Conservation (phyloP, 2,888 invertebrate genomes). For the Dorcus hopei region DNA sequence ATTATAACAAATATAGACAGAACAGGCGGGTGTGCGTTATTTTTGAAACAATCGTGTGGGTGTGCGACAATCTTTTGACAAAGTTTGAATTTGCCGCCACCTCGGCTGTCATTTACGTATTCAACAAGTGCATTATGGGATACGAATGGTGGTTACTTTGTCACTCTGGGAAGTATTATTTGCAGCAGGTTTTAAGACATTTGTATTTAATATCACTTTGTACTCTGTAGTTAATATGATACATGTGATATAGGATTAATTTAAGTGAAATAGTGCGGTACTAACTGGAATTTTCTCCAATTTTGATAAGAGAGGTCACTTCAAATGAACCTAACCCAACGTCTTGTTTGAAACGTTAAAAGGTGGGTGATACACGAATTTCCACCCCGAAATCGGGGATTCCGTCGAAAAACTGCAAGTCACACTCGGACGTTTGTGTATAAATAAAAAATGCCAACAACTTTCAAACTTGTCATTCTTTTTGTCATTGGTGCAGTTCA, state of each 20-base stretch:
- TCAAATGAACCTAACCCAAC: constrained; percentile 50
- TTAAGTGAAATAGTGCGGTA: constrained; percentile 30
- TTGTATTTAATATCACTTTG: constrained; percentile 26
- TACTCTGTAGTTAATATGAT: constrained; percentile 35
- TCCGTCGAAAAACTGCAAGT: no score
- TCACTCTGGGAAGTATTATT: constrained; percentile 34
- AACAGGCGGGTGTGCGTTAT: no score
- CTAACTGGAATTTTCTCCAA: constrained; percentile 28
- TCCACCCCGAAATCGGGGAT: not conserved
- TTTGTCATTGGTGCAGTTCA: constrained; percentile 16
- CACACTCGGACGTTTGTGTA: no score
- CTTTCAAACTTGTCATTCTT: constrained; percentile 18
- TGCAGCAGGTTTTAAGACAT: constrained; percentile 30
- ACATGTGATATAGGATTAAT: constrained; percentile 44
- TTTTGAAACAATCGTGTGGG: no score
- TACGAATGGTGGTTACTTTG: constrained; percentile 45
- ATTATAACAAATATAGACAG: no score
- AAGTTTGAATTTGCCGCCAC: constrained; percentile 34
- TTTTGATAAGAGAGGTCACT: constrained; percentile 44
- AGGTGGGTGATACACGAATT: constrained; percentile 14
- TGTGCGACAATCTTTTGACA: not conserved
- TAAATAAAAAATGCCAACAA: constrained; percentile 4
- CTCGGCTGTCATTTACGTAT: constrained; percentile 29
- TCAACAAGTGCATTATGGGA: constrained; percentile 50
- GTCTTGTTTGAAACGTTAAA: constrained; percentile 34